A percentile compares a stretch with the other conserved stretches of the same genome.
phyloP scores from a whole-genome alignment of 2,797 vertebrate genomes.

The Paratrypauchen microcephalus region DNA sequence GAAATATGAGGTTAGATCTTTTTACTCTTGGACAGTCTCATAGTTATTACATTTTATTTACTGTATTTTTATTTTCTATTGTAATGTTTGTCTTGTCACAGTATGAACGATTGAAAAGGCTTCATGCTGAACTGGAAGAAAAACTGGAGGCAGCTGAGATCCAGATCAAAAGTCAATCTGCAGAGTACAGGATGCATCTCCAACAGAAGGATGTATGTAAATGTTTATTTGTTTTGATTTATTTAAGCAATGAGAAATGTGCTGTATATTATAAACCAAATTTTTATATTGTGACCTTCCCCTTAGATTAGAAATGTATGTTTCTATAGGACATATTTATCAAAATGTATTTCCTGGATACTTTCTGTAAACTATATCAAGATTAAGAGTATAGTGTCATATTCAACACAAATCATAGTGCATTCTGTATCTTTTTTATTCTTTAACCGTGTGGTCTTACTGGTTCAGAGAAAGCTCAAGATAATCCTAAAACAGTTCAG shows the following conservation, averaged over 20 bases:
- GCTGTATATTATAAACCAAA: neutral
- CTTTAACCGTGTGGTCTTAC: no score
- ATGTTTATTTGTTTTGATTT: neutral
- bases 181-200: slow-evolving; percentile 86
- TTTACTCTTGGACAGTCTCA: neutral
- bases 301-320: neutral
- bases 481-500: no score
- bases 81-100: slow-evolving; percentile 58
- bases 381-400: no score
- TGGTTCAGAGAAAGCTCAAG: no score
- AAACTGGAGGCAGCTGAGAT: slow-evolving; percentile 93
- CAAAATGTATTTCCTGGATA: neutral
- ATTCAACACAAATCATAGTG: no score
- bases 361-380: neutral
- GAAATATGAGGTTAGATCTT: slow-evolving; percentile 85
- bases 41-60: neutral
- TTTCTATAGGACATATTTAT: neutral
- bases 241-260: neutral
- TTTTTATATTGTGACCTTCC: neutral
- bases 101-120: slow-evolving; percentile 87
- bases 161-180: slow-evolving; percentile 89
- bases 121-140: slow-evolving; percentile 90
- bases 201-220: slow-evolving; percentile 91
- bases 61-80: neutral
- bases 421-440: no score